Conservation (phyloP, 30 jellyfish, hydroid and myxozoan species). For the Euphysa ruthae region DNA sequence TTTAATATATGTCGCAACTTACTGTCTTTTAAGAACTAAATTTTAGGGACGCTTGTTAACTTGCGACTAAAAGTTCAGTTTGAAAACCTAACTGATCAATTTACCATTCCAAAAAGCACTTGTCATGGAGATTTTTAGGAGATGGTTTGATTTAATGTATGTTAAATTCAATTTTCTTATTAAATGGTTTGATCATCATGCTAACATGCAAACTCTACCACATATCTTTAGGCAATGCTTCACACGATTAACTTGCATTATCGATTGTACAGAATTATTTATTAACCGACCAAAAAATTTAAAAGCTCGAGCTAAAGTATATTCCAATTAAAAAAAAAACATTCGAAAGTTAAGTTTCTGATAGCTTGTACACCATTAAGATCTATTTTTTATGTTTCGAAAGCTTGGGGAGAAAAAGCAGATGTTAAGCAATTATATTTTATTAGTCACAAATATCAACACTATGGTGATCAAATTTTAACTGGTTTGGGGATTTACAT, state of each 20-base stretch:
- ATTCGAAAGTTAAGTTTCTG: no score
- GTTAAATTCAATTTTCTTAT: neutral
- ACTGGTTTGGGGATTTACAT: no score
- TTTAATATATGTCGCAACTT: neutral
- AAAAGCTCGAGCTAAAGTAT: slow-evolving; percentile 12
- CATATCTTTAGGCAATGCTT: slow-evolving; percentile 13
- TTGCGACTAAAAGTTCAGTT: slow-evolving; percentile 7
- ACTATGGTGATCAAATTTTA: no score
- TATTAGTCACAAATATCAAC: no score
- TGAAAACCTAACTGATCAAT: slow-evolving; percentile 12
- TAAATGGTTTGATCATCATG: slow-evolving; percentile 24
- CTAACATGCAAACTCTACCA: slow-evolving; percentile 2
- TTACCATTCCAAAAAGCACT: neutral
- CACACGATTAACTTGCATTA: slow-evolving; percentile 1
- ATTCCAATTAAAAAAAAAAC: neutral
- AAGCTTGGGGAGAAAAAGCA: no score
- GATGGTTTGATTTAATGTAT: slow-evolving; percentile 10
- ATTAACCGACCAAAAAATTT: slow-evolving; percentile 9
- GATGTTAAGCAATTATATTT: no score
- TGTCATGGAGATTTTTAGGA: neutral
- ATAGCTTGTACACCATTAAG: neutral
- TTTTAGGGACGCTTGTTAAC: neutral
- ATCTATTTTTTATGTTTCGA: neutral
- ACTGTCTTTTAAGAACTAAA: neutral
- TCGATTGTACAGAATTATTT: slow-evolving; percentile 2